These are phyloP conservation scores for Archilochus colubris DNA, from an alignment of 2,113 vertebrate species.

Conservation along the genomic window DNA sequence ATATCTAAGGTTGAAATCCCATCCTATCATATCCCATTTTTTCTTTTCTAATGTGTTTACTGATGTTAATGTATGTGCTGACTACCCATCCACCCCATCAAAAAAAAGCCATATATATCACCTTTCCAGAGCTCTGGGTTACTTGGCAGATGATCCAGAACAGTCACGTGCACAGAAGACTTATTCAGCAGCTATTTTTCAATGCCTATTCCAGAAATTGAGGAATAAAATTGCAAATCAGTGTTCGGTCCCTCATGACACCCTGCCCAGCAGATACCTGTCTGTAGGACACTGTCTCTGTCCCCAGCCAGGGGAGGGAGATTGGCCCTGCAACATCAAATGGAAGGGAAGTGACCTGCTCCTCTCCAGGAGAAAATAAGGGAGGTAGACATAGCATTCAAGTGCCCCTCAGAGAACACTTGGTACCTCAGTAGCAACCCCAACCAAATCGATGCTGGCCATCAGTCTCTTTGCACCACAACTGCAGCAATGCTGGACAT, in stretches of 20 bases:
- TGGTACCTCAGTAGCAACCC: not conserved
- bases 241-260: not conserved
- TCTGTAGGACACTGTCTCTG: not conserved
- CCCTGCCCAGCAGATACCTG: not conserved
- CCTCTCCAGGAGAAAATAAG: not conserved
- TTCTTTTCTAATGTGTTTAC: not conserved
- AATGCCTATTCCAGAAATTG: not conserved
- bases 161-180: not conserved
- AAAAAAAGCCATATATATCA: not conserved
- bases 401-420: not conserved
- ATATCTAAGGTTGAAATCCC: constrained; percentile 12
- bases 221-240: not conserved
- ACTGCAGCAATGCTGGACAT: not conserved
- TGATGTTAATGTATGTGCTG: not conserved
- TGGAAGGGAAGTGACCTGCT: not conserved
- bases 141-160: not conserved
- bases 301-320: not conserved
- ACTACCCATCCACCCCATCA: not conserved
- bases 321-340: not conserved
- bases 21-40: constrained; percentile 1
- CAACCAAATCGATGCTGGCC: fast-evolving
- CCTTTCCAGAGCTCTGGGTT: not conserved
- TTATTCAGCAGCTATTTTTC: not conserved
- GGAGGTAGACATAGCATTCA: not conserved
- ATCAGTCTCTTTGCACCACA: not conserved